Conservation (phyloP, 1,140 invertebrate species). For the Heterodera schachtii region DNA sequence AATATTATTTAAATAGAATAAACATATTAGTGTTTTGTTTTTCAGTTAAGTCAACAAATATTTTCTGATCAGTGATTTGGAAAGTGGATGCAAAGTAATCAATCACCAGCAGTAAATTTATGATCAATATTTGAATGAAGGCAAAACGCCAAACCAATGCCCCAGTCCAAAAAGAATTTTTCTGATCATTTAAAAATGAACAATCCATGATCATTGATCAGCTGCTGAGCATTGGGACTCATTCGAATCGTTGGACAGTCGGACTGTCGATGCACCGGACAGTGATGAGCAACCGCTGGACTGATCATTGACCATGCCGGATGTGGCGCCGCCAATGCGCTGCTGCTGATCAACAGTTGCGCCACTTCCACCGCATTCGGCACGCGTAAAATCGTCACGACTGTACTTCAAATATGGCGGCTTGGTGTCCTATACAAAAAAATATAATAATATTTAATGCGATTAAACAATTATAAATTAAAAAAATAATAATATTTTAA, state of each 20-base stretch:
- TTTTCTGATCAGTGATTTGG: no score
- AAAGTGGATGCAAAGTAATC: no score
- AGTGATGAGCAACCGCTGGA: neutral
- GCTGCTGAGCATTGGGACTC: neutral
- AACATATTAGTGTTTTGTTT: no score
- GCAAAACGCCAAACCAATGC: no score
- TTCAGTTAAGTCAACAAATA: no score
- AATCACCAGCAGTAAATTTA: no score
- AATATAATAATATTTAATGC: no score
- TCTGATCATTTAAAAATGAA: neutral
- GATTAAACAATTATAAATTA: no score
- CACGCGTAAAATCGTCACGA: constrained; percentile 42
- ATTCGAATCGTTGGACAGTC: constrained; percentile 1
- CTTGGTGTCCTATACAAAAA: constrained; percentile 43
- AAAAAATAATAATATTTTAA: no score
- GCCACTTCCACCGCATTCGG: neutral
- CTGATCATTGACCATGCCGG: neutral
- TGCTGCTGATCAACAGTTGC: neutral
- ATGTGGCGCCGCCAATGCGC: neutral
- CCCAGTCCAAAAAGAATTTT: neutral
- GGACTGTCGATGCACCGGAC: neutral
- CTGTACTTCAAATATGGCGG: constrained; percentile 56
- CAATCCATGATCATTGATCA: neutral
- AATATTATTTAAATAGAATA: no score
- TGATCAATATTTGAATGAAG: no score